These are phyloP conservation scores for Venustaconcha ellipsiformis DNA, from an alignment of 1,140 invertebrate species.

Conservation along the genomic window DNA sequence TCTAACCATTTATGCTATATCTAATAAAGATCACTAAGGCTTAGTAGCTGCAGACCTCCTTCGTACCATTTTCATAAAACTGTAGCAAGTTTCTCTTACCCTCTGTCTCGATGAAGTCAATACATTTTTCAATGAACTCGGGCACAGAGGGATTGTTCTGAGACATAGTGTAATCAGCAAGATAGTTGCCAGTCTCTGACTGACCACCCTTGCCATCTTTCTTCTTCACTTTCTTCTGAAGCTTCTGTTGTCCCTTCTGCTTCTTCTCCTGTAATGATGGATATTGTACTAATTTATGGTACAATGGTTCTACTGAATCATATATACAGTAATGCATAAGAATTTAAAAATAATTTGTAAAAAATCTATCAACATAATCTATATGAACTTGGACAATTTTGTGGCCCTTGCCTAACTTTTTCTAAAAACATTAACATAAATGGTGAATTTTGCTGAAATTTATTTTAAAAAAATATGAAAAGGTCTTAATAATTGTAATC, in stretches of 20 bases:
- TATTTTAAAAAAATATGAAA: too few relatives aligned
- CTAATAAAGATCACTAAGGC: too few relatives aligned
- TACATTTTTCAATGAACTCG: slow-evolving; percentile 93
- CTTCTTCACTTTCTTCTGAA: slow-evolving; percentile 76
- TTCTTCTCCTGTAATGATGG: slow-evolving; percentile 71
- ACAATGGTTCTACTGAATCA: background rate
- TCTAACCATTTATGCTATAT: too few relatives aligned
- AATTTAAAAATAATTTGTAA: background rate
- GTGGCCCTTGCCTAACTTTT: background rate
- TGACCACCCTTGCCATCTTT: slow-evolving; percentile 73
- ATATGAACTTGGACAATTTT: background rate
- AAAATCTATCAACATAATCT: background rate
- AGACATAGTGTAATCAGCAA: slow-evolving; percentile 80
- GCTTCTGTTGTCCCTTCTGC: slow-evolving; percentile 79
- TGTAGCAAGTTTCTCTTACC: slow-evolving; percentile 63
- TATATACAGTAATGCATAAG: background rate
- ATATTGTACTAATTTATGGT: background rate
- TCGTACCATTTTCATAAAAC: background rate
- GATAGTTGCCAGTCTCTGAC: slow-evolving; percentile 62
- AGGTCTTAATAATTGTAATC: too few relatives aligned
- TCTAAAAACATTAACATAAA: background rate
- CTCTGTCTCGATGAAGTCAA: slow-evolving; percentile 88
- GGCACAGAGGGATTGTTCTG: slow-evolving; percentile 78
- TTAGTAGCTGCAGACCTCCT: too few relatives aligned
- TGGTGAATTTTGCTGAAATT: background rate